Conservation (phyloP, 37 sponge, comb jelly and placozoan species). For the Crambe crambe region DNA sequence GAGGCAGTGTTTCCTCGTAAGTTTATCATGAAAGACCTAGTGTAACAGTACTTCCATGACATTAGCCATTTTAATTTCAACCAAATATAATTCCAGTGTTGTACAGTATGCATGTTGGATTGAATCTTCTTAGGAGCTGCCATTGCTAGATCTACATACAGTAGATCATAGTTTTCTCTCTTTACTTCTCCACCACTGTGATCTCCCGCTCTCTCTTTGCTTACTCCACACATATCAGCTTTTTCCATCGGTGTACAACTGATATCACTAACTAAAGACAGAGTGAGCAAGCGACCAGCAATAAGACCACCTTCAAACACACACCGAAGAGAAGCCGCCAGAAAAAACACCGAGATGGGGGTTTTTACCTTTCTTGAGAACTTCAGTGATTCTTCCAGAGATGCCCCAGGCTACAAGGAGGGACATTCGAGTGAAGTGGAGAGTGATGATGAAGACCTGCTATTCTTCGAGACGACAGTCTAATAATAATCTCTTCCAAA, state of each 20-base stretch:
- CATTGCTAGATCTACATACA: no score
- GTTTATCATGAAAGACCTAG: no score
- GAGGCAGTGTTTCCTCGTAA: no score
- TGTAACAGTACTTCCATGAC: no score
- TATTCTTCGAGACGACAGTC: conserved; percentile 13
- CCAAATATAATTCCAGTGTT: no score
- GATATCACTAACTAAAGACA: not conserved
- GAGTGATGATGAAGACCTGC: not conserved
- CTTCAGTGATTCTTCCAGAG: not conserved
- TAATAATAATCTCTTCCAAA: not conserved
- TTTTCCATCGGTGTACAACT: not conserved
- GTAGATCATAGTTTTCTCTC: no score
- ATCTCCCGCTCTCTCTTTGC: no score
- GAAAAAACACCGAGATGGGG: not conserved
- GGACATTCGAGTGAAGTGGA: not conserved
- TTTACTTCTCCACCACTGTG: no score
- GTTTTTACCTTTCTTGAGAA: not conserved
- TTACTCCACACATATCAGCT: no score
- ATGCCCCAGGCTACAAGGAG: not conserved
- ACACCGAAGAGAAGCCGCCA: not conserved
- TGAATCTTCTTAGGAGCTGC: no score
- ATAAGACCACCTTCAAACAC: not conserved
- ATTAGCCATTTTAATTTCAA: no score
- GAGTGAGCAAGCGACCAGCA: not conserved
- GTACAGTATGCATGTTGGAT: no score